Evolutionary conservation across 2,888 invertebrate species (phyloP), one percentile per base, ranked within the genome.

Genomic region (Drosophila cognata): DNA sequence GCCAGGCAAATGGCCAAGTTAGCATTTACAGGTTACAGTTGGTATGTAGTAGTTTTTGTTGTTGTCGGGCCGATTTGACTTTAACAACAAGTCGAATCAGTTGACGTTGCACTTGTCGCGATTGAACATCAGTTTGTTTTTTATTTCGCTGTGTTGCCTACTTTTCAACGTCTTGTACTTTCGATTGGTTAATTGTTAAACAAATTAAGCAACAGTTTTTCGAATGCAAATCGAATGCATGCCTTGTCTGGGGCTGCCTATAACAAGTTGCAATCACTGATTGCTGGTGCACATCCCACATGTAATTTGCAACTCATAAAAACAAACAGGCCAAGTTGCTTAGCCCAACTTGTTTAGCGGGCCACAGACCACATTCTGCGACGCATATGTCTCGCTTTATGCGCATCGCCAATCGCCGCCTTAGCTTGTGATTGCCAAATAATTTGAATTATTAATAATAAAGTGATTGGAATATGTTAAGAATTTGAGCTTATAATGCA

Each of bases 151-250:
- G 56, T 58, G 62, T 81, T 83, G 87, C 82, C 77, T 89, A 89
- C 85, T 88, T 86, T 88, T 86, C 48, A 84, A 88, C 84, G 79
- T 77, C 80, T 74, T 74, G 78, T 79, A 76, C 80, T 83, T 82
- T 80, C 90, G 75, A 79, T 84, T 82, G 85, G 80, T 82, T 91
- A 89, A 91, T 91, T 91, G 91, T 91, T 85, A 80, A 88, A 85
- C 91, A 88, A 87, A 91, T 91, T 75, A 73, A 71, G 71, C 58
- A 75, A 76, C 46, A 56, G 21, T 66, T 71, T 31, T 46, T 43
- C 52, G 52, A 71, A 87, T 88, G 87, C 82, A 88, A 86, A 89
- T 87, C 69, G 68, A 71, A 66, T 66, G 66, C 70, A 71, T 70
- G 76, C 79, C 69, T 62, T 43, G 52, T 46, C 57, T 60, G 33